A percentile compares a stretch with the other conserved stretches of the same genome.
These are phyloP conservation scores for Oplegnathus fasciatus DNA, from an alignment of 2,113 vertebrate species.

Conservation along the genomic window DNA sequence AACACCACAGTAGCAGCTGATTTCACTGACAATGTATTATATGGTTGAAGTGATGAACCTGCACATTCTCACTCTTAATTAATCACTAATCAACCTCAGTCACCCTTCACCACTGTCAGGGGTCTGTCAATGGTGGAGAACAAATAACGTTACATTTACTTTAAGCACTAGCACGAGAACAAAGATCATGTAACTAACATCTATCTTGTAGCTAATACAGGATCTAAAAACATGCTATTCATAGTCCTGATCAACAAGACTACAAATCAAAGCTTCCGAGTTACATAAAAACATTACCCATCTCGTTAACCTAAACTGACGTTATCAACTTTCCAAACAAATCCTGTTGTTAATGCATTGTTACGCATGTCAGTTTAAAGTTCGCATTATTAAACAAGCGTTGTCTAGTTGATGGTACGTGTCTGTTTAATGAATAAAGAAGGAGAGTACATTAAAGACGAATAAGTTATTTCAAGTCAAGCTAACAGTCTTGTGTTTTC, in stretches of 20 bases:
- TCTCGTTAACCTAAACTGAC: background rate
- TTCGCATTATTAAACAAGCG: background rate
- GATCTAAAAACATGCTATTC: background rate
- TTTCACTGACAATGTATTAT: background rate
- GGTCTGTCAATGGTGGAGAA: background rate
- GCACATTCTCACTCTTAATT: background rate
- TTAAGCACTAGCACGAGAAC: background rate
- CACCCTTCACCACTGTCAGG: background rate
- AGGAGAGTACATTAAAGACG: background rate
- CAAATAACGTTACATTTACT: too few species aligned
- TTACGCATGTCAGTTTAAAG: background rate
- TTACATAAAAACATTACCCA: background rate
- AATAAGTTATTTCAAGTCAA: slow-evolving; percentile 29
- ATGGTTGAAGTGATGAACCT: background rate
- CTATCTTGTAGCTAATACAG: background rate
- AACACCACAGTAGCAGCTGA: background rate
- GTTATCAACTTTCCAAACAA: slow-evolving; percentile 32
- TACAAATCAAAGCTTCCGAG: background rate
- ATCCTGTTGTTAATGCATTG: background rate
- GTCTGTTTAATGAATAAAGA: background rate
- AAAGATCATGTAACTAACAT: background rate
- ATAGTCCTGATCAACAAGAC: background rate
- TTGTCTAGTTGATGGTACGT: background rate
- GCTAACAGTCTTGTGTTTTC: slow-evolving; percentile 35
- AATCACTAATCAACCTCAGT: background rate